These are phyloP conservation scores for Mimas tiliae DNA, from an alignment of 2,888 invertebrate genomes.

Conservation along the genomic window DNA sequence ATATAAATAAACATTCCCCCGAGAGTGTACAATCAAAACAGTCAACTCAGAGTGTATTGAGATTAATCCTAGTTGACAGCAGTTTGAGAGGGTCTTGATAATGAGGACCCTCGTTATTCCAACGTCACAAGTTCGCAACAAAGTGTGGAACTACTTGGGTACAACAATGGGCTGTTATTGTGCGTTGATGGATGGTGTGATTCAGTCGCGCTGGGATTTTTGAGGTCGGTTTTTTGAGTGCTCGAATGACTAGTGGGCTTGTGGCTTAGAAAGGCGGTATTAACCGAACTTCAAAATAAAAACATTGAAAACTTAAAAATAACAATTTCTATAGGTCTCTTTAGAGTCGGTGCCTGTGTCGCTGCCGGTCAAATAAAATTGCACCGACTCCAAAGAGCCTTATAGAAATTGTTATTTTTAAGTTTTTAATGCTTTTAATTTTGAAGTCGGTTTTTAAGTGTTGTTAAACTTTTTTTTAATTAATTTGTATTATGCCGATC, in stretches of 20 bases:
- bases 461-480: too few species aligned
- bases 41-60: conserved; percentile 47
- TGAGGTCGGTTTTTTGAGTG: conserved; percentile 4
- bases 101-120: conserved; percentile 41
- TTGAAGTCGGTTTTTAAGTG: too few species aligned
- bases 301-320: too few species aligned
- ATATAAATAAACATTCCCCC: neutral
- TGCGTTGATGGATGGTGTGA: conserved; percentile 14
- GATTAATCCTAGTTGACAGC: conserved; percentile 58
- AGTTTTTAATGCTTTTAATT: too few species aligned
- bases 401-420: too few species aligned
- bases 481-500: too few species aligned
- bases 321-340: too few species aligned
- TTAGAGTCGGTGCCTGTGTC: too few species aligned
- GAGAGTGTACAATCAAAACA: conserved; percentile 37
- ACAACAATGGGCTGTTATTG: conserved; percentile 17
- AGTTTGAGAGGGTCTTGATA: conserved; percentile 45
- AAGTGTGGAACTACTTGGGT: conserved; percentile 18
- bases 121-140: conserved; percentile 34
- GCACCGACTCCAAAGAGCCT: too few species aligned
- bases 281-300: too few species aligned
- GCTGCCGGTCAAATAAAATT: too few species aligned
- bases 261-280: neutral
- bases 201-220: neutral
- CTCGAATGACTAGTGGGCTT: neutral